Evolutionary conservation across 2,797 vertebrate genomes (phyloP), one percentile per base, ranked within the genome.

Genomic region (Remorina albescens): DNA sequence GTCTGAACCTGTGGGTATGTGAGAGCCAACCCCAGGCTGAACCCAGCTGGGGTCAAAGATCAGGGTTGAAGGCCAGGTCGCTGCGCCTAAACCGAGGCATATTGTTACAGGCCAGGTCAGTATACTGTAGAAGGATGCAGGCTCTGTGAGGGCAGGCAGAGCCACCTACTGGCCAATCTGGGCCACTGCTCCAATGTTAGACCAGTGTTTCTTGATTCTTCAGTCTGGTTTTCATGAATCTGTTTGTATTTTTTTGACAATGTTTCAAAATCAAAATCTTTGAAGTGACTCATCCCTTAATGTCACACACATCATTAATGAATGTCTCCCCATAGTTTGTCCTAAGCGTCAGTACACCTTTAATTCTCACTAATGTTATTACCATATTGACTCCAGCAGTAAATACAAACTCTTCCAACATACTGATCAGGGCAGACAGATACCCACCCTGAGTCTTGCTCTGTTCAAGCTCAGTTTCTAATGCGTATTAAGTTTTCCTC

Each of bases 1-100:
- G 60, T 23, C 37, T 86, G 85, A 87, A 83, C 82, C 78, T 5
- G 19, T 30, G 44, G 25, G 34, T 30, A 68, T 61, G 61, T 54
- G 77, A 62, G 82, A 82, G 78, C 15, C 8, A 50, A 83, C 90
- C 91, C 50, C 42, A 5, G 71, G 56, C 26, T 85, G 79, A 90
- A 88, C 88, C 80, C n/a, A 8, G 50, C 72, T 23, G 36, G 60
- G 69, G 87, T 88, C 79, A 85, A 54, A 88, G 80, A 86, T 88
- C 78, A 87, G 77, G 74, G 89, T 86, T 93, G 90, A 92, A 93
- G 88, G 82, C 83, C 71, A 44, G 89, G 90, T 86, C 32, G 9
- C 50, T 46, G 36, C 64, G 65, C 67, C 68, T 26, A n/a, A 74
- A 51, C 55, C 15, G 47, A 72, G 74, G 61, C 46, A 63, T 0